Evolutionary conservation across 2,888 invertebrate species (phyloP).

Genomic region (Gymnoscelis rufifasciata): DNA sequence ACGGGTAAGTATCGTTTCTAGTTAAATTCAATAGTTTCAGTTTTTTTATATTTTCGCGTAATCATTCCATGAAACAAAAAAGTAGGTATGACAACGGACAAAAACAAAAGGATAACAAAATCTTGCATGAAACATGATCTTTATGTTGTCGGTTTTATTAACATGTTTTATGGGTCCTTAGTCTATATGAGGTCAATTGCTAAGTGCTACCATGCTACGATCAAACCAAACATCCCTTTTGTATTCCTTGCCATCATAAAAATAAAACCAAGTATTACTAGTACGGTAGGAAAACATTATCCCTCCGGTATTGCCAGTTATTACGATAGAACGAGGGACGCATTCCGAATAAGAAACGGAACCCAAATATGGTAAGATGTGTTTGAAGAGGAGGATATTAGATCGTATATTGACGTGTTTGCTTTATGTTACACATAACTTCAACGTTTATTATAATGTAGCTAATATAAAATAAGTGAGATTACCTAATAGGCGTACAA

Average conservation of each 20-base stretch:
- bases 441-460: too few relatives aligned
- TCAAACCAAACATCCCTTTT: constrained; percentile 3
- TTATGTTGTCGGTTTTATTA: too few relatives aligned
- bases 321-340: constrained; percentile 45
- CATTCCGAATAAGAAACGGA: constrained; percentile 33
- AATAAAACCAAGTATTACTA: constrained; percentile 36
- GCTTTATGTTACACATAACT: too few relatives aligned
- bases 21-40: too few relatives aligned
- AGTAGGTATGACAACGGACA: too few relatives aligned
- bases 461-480: too few relatives aligned
- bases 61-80: too few relatives aligned
- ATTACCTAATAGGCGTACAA: too few relatives aligned
- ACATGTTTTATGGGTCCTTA: constrained; percentile 4
- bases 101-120: too few relatives aligned
- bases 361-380: constrained; percentile 11
- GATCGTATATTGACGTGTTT: background rate
- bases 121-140: too few relatives aligned
- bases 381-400: background rate
- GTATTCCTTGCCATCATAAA: constrained; percentile 30
- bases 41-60: too few relatives aligned
- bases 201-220: constrained; percentile 5
- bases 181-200: constrained; percentile 10
- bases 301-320: constrained; percentile 13
- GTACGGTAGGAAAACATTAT: constrained; percentile 35
- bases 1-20: too few relatives aligned